Conservation (phyloP, 2,797 vertebrate genomes). For the Pteropus rufus region DNA sequence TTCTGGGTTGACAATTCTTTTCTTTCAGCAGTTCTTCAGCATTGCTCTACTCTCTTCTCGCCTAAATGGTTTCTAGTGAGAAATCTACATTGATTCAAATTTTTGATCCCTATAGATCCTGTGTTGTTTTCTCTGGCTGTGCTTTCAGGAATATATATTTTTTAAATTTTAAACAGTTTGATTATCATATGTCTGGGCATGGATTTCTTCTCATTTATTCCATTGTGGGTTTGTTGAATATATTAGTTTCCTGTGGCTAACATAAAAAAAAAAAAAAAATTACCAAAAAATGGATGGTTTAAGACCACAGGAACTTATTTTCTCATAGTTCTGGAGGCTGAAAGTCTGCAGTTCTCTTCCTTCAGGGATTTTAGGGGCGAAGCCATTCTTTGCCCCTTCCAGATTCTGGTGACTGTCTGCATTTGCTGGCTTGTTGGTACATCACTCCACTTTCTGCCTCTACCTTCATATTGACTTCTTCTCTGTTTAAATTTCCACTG, state of each 20-base stretch:
- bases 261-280: not conserved
- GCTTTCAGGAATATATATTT: not conserved
- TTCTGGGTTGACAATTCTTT: not conserved
- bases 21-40: not conserved
- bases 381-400: not conserved
- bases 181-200: not conserved
- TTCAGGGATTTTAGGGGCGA: not conserved
- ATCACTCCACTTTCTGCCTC: not conserved
- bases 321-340: not conserved
- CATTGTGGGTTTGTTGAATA: not conserved
- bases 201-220: not conserved
- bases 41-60: not conserved
- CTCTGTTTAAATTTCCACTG: not conserved
- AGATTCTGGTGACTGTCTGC: not conserved
- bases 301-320: conserved; percentile 30
- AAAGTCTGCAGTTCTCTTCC: not conserved
- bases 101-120: not conserved
- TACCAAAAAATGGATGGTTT: not conserved
- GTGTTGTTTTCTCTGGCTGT: not conserved
- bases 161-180: not conserved
- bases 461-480: not conserved
- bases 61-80: not conserved
- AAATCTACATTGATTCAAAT: not conserved
- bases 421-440: not conserved
- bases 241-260: conserved; percentile 9